Conservation (phyloP, 2,797 vertebrate genomes). For the Rhynchonycteris naso region DNA sequence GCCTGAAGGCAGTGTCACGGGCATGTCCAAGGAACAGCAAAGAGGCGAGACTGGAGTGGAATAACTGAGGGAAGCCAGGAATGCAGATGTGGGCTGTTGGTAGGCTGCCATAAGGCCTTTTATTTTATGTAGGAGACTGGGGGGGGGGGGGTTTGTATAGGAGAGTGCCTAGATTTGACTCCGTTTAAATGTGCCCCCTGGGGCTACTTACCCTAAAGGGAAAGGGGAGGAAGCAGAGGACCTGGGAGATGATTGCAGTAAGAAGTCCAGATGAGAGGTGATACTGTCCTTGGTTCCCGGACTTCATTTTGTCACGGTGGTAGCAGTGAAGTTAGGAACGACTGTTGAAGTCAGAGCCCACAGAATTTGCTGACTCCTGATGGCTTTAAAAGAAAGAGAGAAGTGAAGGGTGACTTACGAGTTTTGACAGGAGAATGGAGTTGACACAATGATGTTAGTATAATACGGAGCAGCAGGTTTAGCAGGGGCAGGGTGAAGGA, state of each 20-base stretch:
- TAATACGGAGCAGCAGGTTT: slow-evolving; percentile 8
- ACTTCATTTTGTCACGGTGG: slow-evolving; percentile 18
- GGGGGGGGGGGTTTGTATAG: not conserved
- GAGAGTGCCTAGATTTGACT: not conserved
- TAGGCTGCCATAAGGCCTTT: not conserved
- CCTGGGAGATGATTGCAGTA: not conserved
- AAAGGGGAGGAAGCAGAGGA: not conserved
- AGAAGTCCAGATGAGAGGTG: slow-evolving; percentile 7
- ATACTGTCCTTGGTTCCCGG: not conserved
- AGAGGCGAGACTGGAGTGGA: not conserved
- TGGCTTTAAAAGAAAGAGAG: slow-evolving; percentile 28
- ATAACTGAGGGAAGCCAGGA: not conserved
- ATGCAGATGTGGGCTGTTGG: not conserved
- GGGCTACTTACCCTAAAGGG: not conserved
- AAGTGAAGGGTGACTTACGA: slow-evolving; percentile 21
- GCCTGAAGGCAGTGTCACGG: not conserved
- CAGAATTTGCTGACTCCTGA: slow-evolving; percentile 7
- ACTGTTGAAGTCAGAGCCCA: slow-evolving; percentile 34
- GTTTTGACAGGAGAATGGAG: slow-evolving; percentile 34
- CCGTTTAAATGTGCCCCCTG: not conserved
- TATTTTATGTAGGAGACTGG: not conserved
- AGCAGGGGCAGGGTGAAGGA: not conserved
- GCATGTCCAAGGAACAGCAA: not conserved
- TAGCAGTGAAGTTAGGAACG: slow-evolving; percentile 26
- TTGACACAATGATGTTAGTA: slow-evolving; percentile 10